A percentile compares a stretch with the other conserved stretches of the same genome.
Conservation (phyloP, 1,140 invertebrate genomes). For the Trypoxylus dichotomus region DNA sequence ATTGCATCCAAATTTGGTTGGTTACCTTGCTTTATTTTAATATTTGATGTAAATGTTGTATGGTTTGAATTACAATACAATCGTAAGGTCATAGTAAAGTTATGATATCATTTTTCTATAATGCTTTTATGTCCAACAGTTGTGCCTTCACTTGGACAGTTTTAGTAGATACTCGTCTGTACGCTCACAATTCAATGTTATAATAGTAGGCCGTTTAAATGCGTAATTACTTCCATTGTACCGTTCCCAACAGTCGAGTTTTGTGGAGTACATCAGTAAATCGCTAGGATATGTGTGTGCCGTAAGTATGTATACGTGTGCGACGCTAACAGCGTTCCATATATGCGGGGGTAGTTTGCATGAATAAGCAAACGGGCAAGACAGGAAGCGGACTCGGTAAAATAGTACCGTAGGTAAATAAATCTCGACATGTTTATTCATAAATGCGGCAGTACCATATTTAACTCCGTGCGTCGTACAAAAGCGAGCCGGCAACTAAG, state of each 20-base stretch:
- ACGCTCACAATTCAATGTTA: neutral
- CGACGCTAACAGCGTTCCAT: slow-evolving; percentile 20
- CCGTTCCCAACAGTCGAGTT: neutral
- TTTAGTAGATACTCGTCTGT: neutral
- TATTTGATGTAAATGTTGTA: neutral
- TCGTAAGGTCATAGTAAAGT: neutral
- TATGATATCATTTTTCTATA: neutral
- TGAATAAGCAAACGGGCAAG: slow-evolving; percentile 46
- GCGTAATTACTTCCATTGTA: slow-evolving; percentile 12
- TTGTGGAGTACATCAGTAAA: neutral
- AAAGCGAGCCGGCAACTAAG: neutral
- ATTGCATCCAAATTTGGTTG: no score
- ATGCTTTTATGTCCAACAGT: neutral
- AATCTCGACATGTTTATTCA: slow-evolving; percentile 50
- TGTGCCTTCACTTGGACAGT: neutral
- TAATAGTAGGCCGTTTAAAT: slow-evolving; percentile 15
- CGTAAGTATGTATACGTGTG: neutral
- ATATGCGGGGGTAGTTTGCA: slow-evolving; percentile 34
- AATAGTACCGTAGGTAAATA: slow-evolving; percentile 42
- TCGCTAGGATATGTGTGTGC: neutral
- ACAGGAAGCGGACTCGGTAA: slow-evolving; percentile 43
- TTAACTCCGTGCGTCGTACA: slow-evolving; percentile 34
- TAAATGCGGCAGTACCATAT: slow-evolving; percentile 48
- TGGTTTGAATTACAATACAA: neutral
- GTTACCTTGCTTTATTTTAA: no score